Evolutionary conservation across 2,888 invertebrate genomes (phyloP).

Genomic region (Corbicula japonica): DNA sequence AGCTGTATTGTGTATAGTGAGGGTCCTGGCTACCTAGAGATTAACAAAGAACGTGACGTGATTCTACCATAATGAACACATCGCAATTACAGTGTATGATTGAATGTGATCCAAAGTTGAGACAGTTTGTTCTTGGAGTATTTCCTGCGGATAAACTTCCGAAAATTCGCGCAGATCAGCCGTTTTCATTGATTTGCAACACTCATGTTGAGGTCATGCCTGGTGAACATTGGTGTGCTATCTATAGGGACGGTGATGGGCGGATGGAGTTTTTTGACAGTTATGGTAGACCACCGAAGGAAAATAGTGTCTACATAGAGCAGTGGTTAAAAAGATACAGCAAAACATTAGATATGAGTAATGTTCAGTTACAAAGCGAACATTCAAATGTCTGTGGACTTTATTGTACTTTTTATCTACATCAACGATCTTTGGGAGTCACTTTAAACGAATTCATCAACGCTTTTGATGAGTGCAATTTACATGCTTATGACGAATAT

Average conservation of each 20-base stretch:
- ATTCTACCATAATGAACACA: not conserved
- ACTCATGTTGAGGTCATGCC: slow-evolving; percentile 19
- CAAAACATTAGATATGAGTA: slow-evolving; percentile 6
- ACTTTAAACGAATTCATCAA: slow-evolving; percentile 27
- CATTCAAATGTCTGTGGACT: slow-evolving; percentile 31
- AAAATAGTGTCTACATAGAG: slow-evolving; percentile 12
- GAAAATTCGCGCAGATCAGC: not conserved
- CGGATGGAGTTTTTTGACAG: slow-evolving; percentile 27
- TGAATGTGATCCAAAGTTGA: not conserved
- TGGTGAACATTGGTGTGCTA: slow-evolving; percentile 35
- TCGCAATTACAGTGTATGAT: not conserved
- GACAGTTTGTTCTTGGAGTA: not conserved
- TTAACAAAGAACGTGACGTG: not conserved
- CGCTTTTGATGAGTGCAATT: slow-evolving; percentile 6
- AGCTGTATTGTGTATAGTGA: too few relatives aligned
- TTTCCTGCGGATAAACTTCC: slow-evolving; percentile 12
- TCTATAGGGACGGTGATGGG: not conserved
- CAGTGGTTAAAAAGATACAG: slow-evolving; percentile 18
- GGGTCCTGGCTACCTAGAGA: too few relatives aligned
- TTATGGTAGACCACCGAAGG: slow-evolving; percentile 12
- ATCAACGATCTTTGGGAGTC: slow-evolving; percentile 13
- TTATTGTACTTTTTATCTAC: slow-evolving; percentile 38
- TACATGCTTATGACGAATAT: slow-evolving; percentile 20
- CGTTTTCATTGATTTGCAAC: slow-evolving; percentile 30
- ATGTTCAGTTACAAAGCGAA: slow-evolving; percentile 20